These are phyloP conservation scores for Lithobius niger DNA, from an alignment of 1,140 invertebrate species.

Conservation along the genomic window DNA sequence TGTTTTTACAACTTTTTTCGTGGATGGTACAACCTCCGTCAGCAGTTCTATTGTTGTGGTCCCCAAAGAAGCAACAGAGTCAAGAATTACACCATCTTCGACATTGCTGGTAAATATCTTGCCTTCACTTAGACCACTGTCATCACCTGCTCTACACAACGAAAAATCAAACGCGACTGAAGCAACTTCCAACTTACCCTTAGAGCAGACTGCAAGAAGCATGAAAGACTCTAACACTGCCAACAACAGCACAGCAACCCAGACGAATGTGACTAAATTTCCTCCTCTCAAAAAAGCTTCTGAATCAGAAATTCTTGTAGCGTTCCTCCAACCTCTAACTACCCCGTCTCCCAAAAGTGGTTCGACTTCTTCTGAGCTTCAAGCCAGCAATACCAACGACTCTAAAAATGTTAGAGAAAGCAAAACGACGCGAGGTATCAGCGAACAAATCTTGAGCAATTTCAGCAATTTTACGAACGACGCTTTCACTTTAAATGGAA, in stretches of 20 bases:
- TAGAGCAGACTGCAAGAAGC: neutral
- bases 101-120: no score
- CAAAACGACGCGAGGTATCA: neutral
- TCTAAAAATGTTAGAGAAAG: neutral
- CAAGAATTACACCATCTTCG: no score
- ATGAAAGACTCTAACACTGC: neutral
- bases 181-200: neutral
- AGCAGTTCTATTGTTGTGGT: constrained; percentile 3
- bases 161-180: no score
- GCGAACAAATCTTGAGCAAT: constrained; percentile 34
- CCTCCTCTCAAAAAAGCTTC: constrained; percentile 13
- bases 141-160: no score
- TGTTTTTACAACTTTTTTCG: constrained; percentile 24
- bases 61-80: neutral
- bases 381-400: neutral
- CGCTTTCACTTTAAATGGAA: no score
- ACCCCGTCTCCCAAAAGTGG: neutral
- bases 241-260: neutral
- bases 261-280: constrained; percentile 11
- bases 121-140: no score
- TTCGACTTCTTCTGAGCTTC: neutral
- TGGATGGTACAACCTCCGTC: constrained; percentile 18
- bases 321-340: neutral
- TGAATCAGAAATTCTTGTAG: constrained; percentile 14
- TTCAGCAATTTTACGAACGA: constrained; percentile 30